Percentiles rank a stretch among this genome's conserved stretches.
Evolutionary conservation across 2,888 invertebrate species (phyloP).

Genomic region (Tetragonula carbonaria): DNA sequence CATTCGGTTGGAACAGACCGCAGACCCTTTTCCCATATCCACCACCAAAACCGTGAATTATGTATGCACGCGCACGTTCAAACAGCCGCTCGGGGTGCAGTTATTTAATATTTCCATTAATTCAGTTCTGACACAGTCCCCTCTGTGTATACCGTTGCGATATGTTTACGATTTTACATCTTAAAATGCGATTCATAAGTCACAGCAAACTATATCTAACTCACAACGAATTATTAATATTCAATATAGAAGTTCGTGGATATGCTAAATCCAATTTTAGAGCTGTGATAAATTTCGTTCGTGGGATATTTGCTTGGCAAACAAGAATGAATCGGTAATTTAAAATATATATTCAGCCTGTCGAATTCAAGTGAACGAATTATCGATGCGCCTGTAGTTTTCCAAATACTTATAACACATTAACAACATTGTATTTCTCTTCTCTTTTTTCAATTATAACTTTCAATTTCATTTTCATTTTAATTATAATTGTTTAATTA

Average conservation of each 20-base stretch:
- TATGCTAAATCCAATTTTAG: not conserved
- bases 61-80: slow-evolving; percentile 65
- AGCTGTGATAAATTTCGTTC: not conserved
- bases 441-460: not conserved
- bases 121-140: slow-evolving; percentile 16
- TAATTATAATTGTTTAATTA: too few relatives aligned
- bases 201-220: not conserved
- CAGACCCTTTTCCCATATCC: slow-evolving; percentile 55
- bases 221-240: not conserved
- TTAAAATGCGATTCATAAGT: not conserved
- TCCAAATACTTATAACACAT: not conserved
- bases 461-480: not conserved
- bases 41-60: slow-evolving; percentile 71
- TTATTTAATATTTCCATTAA: slow-evolving; percentile 53
- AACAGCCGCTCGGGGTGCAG: slow-evolving; percentile 39
- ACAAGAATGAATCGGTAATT: not conserved
- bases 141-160: not conserved
- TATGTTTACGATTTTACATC: slow-evolving; percentile 9
- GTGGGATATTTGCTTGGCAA: not conserved
- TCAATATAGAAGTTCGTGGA: not conserved
- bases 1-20: slow-evolving; percentile 26
- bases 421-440: not conserved
- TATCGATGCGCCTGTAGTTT: not conserved
- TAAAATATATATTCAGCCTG: not conserved
- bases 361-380: not conserved